Evolutionary conservation across 2,888 invertebrate species (phyloP), one percentile per base, ranked within the genome.

Genomic region (Pollenia angustigena): DNA sequence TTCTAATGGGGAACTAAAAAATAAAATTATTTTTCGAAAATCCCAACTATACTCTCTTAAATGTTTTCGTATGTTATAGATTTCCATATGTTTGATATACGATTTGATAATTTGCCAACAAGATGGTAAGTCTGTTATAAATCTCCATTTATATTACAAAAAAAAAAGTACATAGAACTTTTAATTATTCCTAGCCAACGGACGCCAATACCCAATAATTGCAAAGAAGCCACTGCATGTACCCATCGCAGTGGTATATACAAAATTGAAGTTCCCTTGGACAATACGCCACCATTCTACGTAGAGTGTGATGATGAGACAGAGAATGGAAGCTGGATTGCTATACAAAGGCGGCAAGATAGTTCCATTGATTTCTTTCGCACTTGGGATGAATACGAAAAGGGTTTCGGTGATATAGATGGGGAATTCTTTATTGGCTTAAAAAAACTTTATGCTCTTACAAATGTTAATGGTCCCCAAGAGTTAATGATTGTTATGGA

Each of bases 181-280:
- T 32, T 32, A 2, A 32, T 32, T 32, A 32, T 32, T 32, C 3
- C 32, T 2, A 64, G 62, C 7, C 62, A 64, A 44, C 1, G 44
- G 6, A 11, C 16, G 42, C 11, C 62, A 6, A 11, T 64, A 14
- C 50, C 75, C 16, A 62, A 32, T 42, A 40, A 75, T 75, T 75
- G 75, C 42, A 62, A 46, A 14, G 62, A 62, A 14, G 75, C 62
- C 52, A 75, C 75, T 8, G 23, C 75, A 6, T 75, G 75, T 42
- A 75, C 62, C 8, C 44, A 62, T 40, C 75, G 62, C 18, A 75
- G 62, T 42, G 75, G 75, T 8, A 11, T 75, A 18, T 75, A 75
- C 48, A 62, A 60, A 48, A 75, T 64, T 1, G 16, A 40, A 60
- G 40, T 71, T 14, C 40, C 40, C 4, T 23, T 40, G 16, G 44